Base-by-base conservation (phyloP, 2,888 invertebrate genomes). In the Pollenia griseotomentosa region DNA sequence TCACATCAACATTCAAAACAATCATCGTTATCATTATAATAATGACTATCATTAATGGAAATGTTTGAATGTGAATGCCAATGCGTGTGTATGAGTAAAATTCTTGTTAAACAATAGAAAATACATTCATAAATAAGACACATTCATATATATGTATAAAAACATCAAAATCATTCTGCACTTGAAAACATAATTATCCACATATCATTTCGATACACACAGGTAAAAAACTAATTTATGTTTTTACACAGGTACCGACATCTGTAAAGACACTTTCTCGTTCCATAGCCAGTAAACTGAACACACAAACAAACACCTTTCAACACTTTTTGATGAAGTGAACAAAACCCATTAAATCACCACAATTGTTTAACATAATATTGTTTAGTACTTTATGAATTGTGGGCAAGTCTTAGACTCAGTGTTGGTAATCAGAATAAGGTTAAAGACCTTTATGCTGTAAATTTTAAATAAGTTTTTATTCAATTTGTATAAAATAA, bases 401-500 rank as follows among this genome's bases (percentile, higher is more conserved):
- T n/a, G 42, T 12, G 4, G n/a, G 42, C 16, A 63, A 42, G 16
- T 42, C 23, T 23, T 74, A 75, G 75, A 40, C 40, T 48, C 65
- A 73, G n/a, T 40, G 57, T 46, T 51, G 44, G 33, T 46, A 51
- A 77, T 59, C 65, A 33, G 61, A 57, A 23, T 42, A 55, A 81
- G 87, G 87, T 87, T 87, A 81, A 81, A 81, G 87, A 87, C 80
- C 84, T 84, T 66, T 23, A 14, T 44, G 19, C 12, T 70, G 42
- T 61, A 63, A 75, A 66, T 53, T 78, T 42, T 2, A 55, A 57
- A 12, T 48, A 68, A 23, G 23, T 33, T 7, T 59, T 57, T 68
- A 46, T 33, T 68, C 14, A 46, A 68, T 74, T 78, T 48, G 48
- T 48, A 48, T 11, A 61, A 70, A 79, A 51, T 79, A 53, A 70